These are phyloP conservation scores for Oostethus manadensis DNA, from an alignment of 2,113 vertebrate species.

Conservation along the genomic window DNA sequence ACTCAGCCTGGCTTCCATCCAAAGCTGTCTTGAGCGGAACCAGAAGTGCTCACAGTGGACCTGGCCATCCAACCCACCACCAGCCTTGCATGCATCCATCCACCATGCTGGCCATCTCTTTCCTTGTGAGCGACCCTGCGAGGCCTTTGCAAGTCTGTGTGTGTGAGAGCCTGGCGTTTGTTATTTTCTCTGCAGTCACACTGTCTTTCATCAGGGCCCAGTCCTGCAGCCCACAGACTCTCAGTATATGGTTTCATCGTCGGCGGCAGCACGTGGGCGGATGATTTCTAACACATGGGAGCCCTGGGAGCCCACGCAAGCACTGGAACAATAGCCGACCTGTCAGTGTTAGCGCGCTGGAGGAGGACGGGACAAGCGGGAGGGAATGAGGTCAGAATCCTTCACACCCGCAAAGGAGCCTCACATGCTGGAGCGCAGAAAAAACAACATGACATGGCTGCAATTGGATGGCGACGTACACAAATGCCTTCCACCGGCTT, in stretches of 20 bases:
- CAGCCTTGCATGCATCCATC: slow-evolving; percentile 41
- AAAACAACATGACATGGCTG: no score
- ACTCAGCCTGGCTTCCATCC: slow-evolving; percentile 41
- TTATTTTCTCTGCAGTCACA: slow-evolving; percentile 65
- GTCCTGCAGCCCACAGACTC: slow-evolving; percentile 65
- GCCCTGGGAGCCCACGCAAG: slow-evolving; percentile 68
- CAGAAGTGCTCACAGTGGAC: slow-evolving; percentile 32
- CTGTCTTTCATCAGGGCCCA: slow-evolving; percentile 76
- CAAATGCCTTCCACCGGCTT: no score
- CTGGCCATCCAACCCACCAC: slow-evolving; percentile 30
- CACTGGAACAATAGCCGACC: slow-evolving; percentile 73
- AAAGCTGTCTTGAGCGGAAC: slow-evolving; percentile 50
- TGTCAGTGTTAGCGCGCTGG: slow-evolving; percentile 63
- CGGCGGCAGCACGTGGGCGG: slow-evolving; percentile 75
- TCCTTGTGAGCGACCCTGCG: background rate
- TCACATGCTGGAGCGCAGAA: no score
- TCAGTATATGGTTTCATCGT: slow-evolving; percentile 71
- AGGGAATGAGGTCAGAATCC: slow-evolving; percentile 69
- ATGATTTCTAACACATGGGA: slow-evolving; percentile 82
- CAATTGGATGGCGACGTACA: no score
- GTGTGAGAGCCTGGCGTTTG: slow-evolving; percentile 64
- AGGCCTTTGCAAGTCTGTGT: slow-evolving; percentile 4
- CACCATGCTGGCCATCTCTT: slow-evolving; percentile 1
- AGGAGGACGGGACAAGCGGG: slow-evolving; percentile 53
- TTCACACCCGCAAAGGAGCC: slow-evolving; percentile 56